Conservation (phyloP, 2,113 vertebrate species). For the Nannospalax galili region DNA sequence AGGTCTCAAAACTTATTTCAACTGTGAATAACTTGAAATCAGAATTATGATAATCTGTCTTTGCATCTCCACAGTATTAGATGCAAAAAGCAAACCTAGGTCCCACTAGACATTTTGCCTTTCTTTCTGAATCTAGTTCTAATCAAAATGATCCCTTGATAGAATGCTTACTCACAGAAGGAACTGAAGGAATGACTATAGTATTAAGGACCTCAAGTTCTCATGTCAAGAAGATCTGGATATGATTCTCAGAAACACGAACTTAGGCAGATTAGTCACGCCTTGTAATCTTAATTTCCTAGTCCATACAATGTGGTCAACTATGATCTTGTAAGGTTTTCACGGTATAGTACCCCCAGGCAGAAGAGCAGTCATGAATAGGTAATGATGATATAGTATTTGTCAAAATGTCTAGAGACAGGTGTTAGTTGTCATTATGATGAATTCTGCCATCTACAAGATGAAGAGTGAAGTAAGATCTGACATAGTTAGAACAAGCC, state of each 20-base stretch:
- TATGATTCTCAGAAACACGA: neutral
- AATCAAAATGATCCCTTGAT: neutral
- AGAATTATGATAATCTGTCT: neutral
- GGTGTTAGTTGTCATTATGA: neutral
- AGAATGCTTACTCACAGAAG: neutral
- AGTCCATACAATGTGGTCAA: neutral
- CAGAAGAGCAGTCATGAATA: neutral
- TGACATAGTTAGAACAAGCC: neutral
- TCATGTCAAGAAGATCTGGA: neutral
- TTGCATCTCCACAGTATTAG: neutral
- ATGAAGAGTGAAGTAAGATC: neutral
- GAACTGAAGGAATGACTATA: neutral
- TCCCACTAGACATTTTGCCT: neutral
- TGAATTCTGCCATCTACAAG: neutral
- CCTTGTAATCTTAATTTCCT: neutral
- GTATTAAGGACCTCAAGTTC: neutral
- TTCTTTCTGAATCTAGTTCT: neutral
- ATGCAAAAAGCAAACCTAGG: neutral
- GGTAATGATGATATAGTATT: neutral
- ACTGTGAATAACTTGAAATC: neutral
- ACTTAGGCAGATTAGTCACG: neutral
- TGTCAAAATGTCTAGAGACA: neutral
- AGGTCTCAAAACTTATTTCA: neutral
- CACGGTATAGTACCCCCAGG: neutral
- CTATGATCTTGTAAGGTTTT: neutral